A percentile compares a stretch with the other conserved stretches of the same genome.
Evolutionary conservation across 2,113 vertebrate genomes (phyloP).

Genomic region (Neodon shergylaensis): DNA sequence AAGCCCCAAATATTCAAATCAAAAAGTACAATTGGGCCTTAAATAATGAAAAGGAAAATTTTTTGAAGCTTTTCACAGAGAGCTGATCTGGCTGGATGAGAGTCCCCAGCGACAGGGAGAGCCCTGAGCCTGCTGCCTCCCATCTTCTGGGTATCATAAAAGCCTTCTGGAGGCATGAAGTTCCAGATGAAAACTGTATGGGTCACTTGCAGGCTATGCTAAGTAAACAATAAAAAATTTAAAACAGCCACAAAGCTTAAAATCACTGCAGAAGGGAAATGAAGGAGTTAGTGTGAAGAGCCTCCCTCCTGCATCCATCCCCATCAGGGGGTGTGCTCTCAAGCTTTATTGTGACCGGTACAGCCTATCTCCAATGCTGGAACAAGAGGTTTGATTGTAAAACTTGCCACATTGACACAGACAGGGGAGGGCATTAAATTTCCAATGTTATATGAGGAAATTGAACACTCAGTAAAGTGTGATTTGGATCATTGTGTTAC

Average conservation of each 20-base stretch:
- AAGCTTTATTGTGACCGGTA: neutral
- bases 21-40: slow-evolving; percentile 71
- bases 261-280: slow-evolving; percentile 70
- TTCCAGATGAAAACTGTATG: slow-evolving; percentile 83
- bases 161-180: slow-evolving; percentile 75
- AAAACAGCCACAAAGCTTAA: slow-evolving; percentile 79
- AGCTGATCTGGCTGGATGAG: slow-evolving; percentile 40
- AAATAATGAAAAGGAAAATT: slow-evolving; percentile 84
- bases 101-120: neutral
- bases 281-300: slow-evolving; percentile 59
- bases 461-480: neutral
- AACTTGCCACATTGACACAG: neutral
- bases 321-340: neutral
- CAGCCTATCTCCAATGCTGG: slow-evolving; percentile 8
- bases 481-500: neutral
- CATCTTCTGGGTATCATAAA: slow-evolving; percentile 82
- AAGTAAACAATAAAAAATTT: slow-evolving; percentile 88
- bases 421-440: neutral
- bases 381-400: neutral
- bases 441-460: neutral
- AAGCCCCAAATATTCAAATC: slow-evolving; percentile 78
- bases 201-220: slow-evolving; percentile 87
- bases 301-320: neutral
- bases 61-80: slow-evolving; percentile 53
- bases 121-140: neutral